A percentile compares a stretch with the other conserved stretches of the same genome.
phyloP scores from a whole-genome alignment of 2,113 vertebrate genomes.

The Typhlomys cinereus region DNA sequence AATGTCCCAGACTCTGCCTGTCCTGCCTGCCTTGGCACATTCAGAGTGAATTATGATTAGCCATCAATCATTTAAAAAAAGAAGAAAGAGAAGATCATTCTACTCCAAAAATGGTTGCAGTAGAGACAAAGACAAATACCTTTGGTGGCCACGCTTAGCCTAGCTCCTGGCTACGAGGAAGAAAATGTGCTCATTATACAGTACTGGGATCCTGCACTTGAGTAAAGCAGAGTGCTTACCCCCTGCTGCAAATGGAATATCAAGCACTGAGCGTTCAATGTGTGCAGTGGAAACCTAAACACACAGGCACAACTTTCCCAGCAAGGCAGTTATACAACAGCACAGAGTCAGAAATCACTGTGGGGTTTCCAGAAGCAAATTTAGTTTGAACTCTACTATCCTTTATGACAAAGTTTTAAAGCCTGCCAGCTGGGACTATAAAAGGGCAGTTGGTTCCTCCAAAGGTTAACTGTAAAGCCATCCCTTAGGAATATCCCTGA shows the following conservation, averaged over 20 bases:
- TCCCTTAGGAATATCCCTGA: too few relatives aligned
- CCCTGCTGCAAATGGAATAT: neutral
- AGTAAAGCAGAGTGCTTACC: neutral
- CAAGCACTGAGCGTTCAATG: neutral
- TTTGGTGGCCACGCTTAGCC: neutral
- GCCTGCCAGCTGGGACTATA: neutral
- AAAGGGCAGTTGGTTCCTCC: neutral
- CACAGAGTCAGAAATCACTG: neutral
- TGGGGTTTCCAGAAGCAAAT: conserved; percentile 38
- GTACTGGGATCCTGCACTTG: neutral
- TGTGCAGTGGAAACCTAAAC: neutral
- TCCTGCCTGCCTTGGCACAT: conserved; percentile 4
- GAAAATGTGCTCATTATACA: neutral
- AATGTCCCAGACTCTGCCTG: neutral
- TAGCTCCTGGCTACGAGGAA: neutral
- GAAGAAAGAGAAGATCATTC: neutral
- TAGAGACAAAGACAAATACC: neutral
- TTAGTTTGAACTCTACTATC: neutral
- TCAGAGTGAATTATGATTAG: neutral
- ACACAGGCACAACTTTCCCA: neutral
- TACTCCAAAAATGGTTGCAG: neutral
- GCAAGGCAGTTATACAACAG: conserved; percentile 5
- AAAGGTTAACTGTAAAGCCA: neutral
- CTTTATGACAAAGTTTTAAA: conserved; percentile 47
- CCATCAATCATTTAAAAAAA: neutral